Evolutionary conservation across 2,888 invertebrate species (phyloP), one percentile per base, ranked within the genome.

Genomic region (Lamellibrachia satsuma): DNA sequence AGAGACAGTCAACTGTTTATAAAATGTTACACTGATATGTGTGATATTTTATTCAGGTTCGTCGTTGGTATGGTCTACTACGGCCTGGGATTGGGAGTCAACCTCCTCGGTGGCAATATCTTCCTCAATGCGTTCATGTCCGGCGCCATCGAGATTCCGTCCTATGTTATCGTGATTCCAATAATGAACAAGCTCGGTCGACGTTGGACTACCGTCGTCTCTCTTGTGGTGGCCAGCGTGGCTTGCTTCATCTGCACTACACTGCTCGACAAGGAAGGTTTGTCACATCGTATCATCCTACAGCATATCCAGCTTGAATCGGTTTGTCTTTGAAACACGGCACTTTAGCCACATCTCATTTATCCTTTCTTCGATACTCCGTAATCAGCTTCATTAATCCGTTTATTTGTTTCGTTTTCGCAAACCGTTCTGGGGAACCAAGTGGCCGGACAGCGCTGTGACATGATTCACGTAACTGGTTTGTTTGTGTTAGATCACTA

Each of bases 81-180:
- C 51, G 93, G 93, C 39, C 39, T 93, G 55, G 92, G 92, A 0
- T 60, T 93, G 60, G 93, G 93, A 9, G 93, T 93, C 57, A 92
- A 90, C 39, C 90, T 93, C 8, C 91, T 93, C 15, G 90, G 91
- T 15, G 93, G 93, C 11, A 51, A 51, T 91, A 52, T 93, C 15
- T 93, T 93, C 92, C 75, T 93, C 57, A 93, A 93, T 91, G 90
- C 92, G n/a, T 93, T 93, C 92, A 39, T 93, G 52, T 92, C 93
- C 1, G 93, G 93, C 0, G 52, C 92, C 15, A 92, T 93, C 11
- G 93, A 93, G 92, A 91, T 93, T 60, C 93, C 93, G 0, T 92
- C 93, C 39, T 90, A 75, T 11, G 39, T 93, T 51, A 7, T 91
- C 91, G 60, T 92, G 3, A 52, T 92, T 91, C 91, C 93, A 0